These are phyloP conservation scores for Cyclopterus lumpus DNA, from an alignment of 2,797 vertebrate genomes.

Conservation along the genomic window DNA sequence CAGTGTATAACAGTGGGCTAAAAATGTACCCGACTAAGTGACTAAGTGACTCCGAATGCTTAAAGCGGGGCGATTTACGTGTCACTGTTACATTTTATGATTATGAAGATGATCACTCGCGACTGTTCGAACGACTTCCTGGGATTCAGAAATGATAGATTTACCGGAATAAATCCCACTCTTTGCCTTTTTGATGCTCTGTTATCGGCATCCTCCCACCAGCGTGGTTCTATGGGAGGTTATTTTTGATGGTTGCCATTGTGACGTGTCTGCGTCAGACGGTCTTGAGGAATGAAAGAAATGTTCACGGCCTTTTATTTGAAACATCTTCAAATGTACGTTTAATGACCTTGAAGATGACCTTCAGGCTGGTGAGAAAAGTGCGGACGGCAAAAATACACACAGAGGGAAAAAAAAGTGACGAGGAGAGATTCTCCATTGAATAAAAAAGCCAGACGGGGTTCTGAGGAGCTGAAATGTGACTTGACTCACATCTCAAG, in stretches of 20 bases:
- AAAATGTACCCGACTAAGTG: too few relatives aligned
- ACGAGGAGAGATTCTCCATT: too few relatives aligned
- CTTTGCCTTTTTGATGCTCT: too few relatives aligned
- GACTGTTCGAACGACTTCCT: neutral
- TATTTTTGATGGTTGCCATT: neutral
- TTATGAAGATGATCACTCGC: neutral
- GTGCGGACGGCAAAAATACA: too few relatives aligned
- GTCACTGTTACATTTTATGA: neutral
- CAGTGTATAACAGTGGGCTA: neutral
- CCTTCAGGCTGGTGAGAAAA: too few relatives aligned
- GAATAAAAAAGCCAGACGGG: too few relatives aligned
- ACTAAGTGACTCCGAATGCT: neutral
- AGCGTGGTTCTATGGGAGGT: neutral
- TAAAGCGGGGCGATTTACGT: neutral
- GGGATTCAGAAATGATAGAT: neutral
- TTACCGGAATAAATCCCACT: neutral
- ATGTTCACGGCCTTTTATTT: neutral
- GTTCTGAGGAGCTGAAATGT: neutral
- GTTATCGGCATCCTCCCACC: neutral
- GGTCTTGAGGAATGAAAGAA: neutral
- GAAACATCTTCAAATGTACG: too few relatives aligned
- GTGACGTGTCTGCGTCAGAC: neutral
- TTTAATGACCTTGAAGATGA: too few relatives aligned
- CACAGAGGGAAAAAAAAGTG: too few relatives aligned
- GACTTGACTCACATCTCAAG: slow-evolving; percentile 1